Evolutionary conservation across 1,140 invertebrate genomes (phyloP).

Genomic region (Melanaphis sacchari): DNA sequence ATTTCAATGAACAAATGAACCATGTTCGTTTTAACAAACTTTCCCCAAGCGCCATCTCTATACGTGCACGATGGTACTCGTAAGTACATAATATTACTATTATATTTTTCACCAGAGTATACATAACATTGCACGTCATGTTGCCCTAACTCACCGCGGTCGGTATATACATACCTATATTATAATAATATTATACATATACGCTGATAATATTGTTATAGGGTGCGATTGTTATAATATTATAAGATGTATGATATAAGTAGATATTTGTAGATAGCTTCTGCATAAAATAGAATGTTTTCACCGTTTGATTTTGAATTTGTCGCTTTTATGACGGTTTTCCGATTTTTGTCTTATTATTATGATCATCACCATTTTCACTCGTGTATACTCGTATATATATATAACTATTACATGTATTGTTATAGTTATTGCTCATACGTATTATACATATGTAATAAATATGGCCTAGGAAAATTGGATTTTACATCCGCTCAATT

Average conservation of each 20-base stretch:
- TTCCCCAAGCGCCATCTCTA: not conserved
- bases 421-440: not conserved
- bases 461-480: not conserved
- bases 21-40: constrained; percentile 56
- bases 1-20: constrained; percentile 58
- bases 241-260: not conserved
- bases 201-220: not conserved
- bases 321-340: constrained; percentile 47
- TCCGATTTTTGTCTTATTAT: constrained; percentile 38
- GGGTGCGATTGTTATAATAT: not conserved
- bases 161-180: not conserved
- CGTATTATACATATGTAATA: no score
- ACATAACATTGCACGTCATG: not conserved
- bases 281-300: constrained; percentile 15
- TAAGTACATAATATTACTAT: not conserved
- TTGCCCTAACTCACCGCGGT: not conserved
- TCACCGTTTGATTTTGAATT: constrained; percentile 22
- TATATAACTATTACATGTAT: not conserved
- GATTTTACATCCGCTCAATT: not conserved
- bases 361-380: not conserved
- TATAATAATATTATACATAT: not conserved
- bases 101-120: not conserved
- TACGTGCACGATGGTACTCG: not conserved
- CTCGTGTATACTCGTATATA: not conserved
- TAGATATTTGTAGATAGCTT: not conserved